Conservation (phyloP, 2,113 vertebrate species). For the Podarcis cretensis region DNA sequence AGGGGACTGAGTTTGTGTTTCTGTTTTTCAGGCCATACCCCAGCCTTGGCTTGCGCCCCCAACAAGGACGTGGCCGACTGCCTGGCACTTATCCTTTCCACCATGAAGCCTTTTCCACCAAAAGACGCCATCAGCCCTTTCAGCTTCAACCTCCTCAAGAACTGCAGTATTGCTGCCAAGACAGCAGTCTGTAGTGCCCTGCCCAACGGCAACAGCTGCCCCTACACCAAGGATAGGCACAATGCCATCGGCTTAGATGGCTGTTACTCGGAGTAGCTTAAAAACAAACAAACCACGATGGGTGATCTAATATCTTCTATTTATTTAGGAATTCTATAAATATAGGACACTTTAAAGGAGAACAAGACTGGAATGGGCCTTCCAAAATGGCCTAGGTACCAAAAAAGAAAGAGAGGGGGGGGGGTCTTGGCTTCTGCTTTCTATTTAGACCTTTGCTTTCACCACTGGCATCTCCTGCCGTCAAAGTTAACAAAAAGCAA, state of each 20-base stretch:
- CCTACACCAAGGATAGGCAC: constrained; percentile 83
- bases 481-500: background rate
- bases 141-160: constrained; percentile 92
- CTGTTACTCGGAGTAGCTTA: constrained; percentile 90
- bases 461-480: constrained; percentile 1
- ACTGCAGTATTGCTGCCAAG: constrained; percentile 88
- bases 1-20: background rate
- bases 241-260: constrained; percentile 86
- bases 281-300: constrained; percentile 44
- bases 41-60: constrained; percentile 94
- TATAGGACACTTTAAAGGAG: constrained; percentile 88
- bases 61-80: constrained; percentile 98
- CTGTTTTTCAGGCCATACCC: constrained; percentile 85
- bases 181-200: constrained; percentile 81
- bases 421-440: constrained; percentile 39
- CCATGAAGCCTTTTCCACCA: constrained; percentile 97
- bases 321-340: constrained; percentile 84
- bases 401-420: background rate
- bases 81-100: constrained; percentile 97
- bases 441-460: background rate
- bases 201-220: constrained; percentile 77
- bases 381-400: background rate
- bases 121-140: constrained; percentile 88
- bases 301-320: constrained; percentile 82
- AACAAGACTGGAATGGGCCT: constrained; percentile 77